Evolutionary conservation across 2,113 vertebrate species (phyloP).

Genomic region (Stercorarius parasiticus): DNA sequence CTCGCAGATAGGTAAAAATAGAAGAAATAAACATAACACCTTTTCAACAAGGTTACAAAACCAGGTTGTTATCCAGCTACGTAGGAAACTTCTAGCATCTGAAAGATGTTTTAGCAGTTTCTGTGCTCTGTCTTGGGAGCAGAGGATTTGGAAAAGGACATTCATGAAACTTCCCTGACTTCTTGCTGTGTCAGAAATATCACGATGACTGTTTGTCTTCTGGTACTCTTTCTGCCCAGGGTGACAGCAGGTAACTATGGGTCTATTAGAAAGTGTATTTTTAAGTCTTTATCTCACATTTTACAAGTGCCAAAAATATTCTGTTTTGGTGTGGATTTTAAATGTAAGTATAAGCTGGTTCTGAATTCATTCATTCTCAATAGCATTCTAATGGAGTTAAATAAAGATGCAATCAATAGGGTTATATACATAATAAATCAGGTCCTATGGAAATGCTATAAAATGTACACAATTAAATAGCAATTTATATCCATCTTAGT

Average conservation of each 20-base stretch:
- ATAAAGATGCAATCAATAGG: constrained; percentile 6
- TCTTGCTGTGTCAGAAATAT: background rate
- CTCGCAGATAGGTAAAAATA: background rate
- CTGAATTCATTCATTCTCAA: constrained; percentile 10
- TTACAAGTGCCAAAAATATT: background rate
- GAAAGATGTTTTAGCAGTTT: background rate
- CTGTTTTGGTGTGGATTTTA: background rate
- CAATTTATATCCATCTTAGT: constrained; percentile 18
- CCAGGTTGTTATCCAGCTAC: background rate
- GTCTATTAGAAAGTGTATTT: background rate
- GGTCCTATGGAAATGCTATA: constrained; percentile 9
- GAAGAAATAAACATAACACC: background rate
- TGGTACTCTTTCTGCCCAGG: background rate
- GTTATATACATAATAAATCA: constrained; percentile 34
- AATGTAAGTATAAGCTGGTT: background rate
- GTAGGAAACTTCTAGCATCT: background rate
- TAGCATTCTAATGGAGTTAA: background rate
- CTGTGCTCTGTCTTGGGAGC: background rate
- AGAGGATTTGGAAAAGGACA: background rate
- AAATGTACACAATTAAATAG: constrained; percentile 7
- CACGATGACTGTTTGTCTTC: background rate
- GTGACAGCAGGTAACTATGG: background rate
- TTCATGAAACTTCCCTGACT: background rate
- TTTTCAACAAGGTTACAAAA: background rate
- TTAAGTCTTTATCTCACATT: background rate